Evolutionary conservation across 2,888 invertebrate genomes (phyloP).

Genomic region (Acrobasis consociella): DNA sequence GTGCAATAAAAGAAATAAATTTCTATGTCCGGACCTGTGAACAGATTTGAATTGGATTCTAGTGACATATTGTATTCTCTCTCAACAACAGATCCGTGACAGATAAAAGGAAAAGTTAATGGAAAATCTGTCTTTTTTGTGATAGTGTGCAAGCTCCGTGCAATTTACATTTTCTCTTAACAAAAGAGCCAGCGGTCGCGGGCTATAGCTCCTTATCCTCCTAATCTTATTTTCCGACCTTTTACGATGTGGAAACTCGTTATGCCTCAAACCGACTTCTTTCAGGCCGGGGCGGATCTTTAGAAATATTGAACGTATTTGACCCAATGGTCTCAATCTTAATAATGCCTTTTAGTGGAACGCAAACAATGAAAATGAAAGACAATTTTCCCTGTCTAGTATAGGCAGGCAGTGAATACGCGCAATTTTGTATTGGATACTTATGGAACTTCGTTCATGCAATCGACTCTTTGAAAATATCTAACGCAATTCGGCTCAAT

Average conservation of each 20-base stretch:
- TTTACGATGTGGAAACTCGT: conserved; percentile 51
- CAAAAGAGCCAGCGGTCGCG: conserved; percentile 49
- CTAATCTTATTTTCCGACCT: conserved; percentile 57
- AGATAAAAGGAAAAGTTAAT: conserved; percentile 8
- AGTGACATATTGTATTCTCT: not conserved
- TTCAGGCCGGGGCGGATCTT: conserved; percentile 33
- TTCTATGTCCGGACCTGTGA: not conserved
- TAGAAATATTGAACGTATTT: conserved; percentile 34
- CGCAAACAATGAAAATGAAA: conserved; percentile 19
- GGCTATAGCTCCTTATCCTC: conserved; percentile 52
- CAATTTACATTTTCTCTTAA: conserved; percentile 58
- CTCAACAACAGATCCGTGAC: not conserved
- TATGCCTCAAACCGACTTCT: conserved; percentile 45
- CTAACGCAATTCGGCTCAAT: conserved; percentile 25
- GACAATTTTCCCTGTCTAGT: not conserved
- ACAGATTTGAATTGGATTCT: not conserved
- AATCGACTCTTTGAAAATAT: conserved; percentile 31
- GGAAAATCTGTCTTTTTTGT: conserved; percentile 7
- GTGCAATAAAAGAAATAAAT: not conserved
- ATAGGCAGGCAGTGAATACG: not conserved
- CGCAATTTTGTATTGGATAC: too few relatives aligned
- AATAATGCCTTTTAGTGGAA: conserved; percentile 26
- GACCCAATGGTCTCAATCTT: conserved; percentile 18
- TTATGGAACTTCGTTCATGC: conserved; percentile 35
- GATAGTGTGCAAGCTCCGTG: conserved; percentile 19